These are phyloP conservation scores for Drosophila nr. medialis DNA, from an alignment of 2,888 invertebrate genomes.

Conservation along the genomic window DNA sequence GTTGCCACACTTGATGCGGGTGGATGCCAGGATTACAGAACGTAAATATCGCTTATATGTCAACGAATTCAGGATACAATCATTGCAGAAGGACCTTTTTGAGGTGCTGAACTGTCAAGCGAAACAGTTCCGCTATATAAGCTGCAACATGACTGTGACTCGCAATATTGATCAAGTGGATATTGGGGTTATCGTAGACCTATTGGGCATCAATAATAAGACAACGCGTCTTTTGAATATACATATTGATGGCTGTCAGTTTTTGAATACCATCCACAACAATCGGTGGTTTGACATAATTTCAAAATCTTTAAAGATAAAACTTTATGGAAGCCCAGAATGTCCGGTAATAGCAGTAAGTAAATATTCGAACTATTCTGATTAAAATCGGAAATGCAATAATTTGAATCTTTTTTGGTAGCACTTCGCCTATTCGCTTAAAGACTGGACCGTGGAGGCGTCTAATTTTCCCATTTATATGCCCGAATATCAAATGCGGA, in stretches of 20 bases:
- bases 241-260: slow-evolving; percentile 36
- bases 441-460: slow-evolving; percentile 19
- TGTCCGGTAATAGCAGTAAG: slow-evolving; percentile 48
- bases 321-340: not conserved
- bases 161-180: slow-evolving; percentile 11
- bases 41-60: slow-evolving; percentile 33
- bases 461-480: slow-evolving; percentile 18
- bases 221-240: slow-evolving; percentile 21
- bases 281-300: slow-evolving; percentile 25
- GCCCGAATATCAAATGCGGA: not conserved
- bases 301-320: slow-evolving; percentile 11
- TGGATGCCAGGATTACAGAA: not conserved
- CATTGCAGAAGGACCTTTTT: slow-evolving; percentile 6
- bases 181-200: slow-evolving; percentile 17
- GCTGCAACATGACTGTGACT: slow-evolving; percentile 16
- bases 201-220: slow-evolving; percentile 2
- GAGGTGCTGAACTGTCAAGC: slow-evolving; percentile 8
- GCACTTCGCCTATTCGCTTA: slow-evolving; percentile 29
- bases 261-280: slow-evolving; percentile 17
- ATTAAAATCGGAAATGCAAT: not conserved
- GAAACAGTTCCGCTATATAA: slow-evolving; percentile 20
- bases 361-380: not conserved
- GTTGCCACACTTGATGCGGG: slow-evolving; percentile 2
- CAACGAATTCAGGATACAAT: slow-evolving; percentile 13
- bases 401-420: not conserved